These are phyloP conservation scores for Erebia palarica DNA, from an alignment of 2,888 invertebrate genomes.

Conservation along the genomic window DNA sequence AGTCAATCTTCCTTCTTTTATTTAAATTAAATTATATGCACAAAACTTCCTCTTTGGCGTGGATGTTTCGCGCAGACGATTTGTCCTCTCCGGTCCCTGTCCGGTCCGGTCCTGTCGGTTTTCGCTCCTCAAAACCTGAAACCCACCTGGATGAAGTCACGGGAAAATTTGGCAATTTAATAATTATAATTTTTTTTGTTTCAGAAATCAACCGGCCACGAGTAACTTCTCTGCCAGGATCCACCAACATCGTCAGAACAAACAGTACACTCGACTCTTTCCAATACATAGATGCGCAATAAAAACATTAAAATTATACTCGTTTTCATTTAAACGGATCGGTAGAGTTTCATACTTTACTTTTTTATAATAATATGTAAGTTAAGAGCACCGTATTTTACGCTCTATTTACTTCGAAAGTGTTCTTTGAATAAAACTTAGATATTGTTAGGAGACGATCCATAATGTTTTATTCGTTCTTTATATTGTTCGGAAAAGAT, in stretches of 20 bases:
- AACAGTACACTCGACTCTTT: conserved; percentile 39
- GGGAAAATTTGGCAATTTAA: no score
- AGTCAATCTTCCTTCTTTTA: no score
- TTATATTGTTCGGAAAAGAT: not conserved
- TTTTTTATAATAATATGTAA: not conserved
- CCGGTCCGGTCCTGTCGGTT: no score
- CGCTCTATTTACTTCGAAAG: not conserved
- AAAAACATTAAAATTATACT: conserved; percentile 43
- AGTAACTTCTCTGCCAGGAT: conserved; percentile 46
- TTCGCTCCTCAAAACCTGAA: no score
- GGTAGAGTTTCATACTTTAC: not conserved
- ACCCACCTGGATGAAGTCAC: no score
- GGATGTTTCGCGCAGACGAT: no score
- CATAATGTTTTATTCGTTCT: not conserved
- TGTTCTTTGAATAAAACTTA: not conserved
- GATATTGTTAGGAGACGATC: conserved; percentile 1
- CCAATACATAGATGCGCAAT: conserved; percentile 41
- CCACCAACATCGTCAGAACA: conserved; percentile 44
- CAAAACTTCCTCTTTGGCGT: no score
- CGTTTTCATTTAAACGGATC: conserved; percentile 24
- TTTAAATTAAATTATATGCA: no score
- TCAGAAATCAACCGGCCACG: conserved; percentile 34
- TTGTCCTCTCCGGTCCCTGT: no score
- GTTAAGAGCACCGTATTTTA: not conserved
- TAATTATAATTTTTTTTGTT: conserved; percentile 19